A percentile compares a stretch with the other conserved stretches of the same genome.
Conservation (phyloP, 2,888 invertebrate genomes). For the Notodonta dromedarius region DNA sequence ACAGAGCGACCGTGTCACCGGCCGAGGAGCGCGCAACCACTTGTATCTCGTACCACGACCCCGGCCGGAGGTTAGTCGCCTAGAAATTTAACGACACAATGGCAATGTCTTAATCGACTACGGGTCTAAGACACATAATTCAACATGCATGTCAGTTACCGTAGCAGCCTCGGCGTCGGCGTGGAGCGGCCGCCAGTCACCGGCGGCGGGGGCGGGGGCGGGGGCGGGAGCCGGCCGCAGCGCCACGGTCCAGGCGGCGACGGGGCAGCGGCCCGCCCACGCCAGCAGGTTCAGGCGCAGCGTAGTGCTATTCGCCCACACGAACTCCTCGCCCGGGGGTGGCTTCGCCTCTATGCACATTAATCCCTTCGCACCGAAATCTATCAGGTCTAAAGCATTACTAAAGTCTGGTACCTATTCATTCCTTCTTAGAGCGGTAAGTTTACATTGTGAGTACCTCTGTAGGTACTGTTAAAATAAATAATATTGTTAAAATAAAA, state of each 20-base stretch:
- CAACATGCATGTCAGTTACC: conserved; percentile 34
- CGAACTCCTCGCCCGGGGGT: conserved; percentile 86
- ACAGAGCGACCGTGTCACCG: conserved; percentile 80
- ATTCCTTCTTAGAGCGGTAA: no score
- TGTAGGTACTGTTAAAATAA: no score
- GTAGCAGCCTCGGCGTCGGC: conserved; percentile 55
- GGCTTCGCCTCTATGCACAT: conserved; percentile 78
- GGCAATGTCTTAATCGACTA: background rate
- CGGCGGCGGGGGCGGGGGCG: conserved; percentile 34
- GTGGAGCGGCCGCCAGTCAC: conserved; percentile 65
- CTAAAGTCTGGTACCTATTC: no score
- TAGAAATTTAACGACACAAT: conserved; percentile 38
- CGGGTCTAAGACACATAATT: no score
- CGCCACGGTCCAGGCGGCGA: conserved; percentile 86
- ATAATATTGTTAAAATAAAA: no score
- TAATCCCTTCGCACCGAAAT: conserved; percentile 5
- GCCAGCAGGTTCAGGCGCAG: conserved; percentile 87
- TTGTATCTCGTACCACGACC: conserved; percentile 85
- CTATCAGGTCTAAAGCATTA: background rate
- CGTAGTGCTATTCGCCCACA: conserved; percentile 88
- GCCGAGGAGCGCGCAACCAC: conserved; percentile 81
- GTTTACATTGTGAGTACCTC: no score
- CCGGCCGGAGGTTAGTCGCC: conserved; percentile 77
- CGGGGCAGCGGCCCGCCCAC: conserved; percentile 90
- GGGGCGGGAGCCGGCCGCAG: conserved; percentile 57